Base-by-base conservation (phyloP, 2,113 vertebrate species). In the Neolamprologus sp. region DNA sequence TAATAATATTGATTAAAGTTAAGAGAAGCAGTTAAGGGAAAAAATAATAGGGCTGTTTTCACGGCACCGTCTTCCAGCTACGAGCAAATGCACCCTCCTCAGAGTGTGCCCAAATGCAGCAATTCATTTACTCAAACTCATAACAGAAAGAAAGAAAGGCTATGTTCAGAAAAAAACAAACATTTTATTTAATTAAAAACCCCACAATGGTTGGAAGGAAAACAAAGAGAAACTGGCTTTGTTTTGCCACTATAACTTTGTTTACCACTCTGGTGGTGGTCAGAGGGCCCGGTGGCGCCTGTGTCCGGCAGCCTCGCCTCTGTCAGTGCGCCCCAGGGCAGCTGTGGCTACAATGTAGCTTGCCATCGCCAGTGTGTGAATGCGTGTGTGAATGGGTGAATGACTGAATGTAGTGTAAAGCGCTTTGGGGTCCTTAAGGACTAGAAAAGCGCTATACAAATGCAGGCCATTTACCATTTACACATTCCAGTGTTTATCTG, bases 81-180 rank as follows among this genome's bases (percentile, higher is more conserved):
- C 0, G 16, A 63, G 28, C 28, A 63, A 63, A 63, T 65, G 6
- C 60, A 65, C 31, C 10, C 60, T n/a, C 4, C 60, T 65, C 31
- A 65, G 60, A 65, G 31, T 65, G 17, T 12, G 60, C 60, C 31
- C 31, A 65, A 65, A 65, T 37, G 10, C 10, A n/a, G 60, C 31
- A n/a, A 65, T 65, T 65, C 9, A 65, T 65, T 65, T 37, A 65
- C 31, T 37, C 17, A 65, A 35, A 65, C 31, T 7, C 60, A 7
- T n/a, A 35, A n/a, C 6, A 3, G 60, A 65, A 65, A 65, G 60
- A 65, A 65, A 65, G 58, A 63, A 63, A 63, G 60, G 60, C 17
- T 35, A 7, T 37, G 17, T 65, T 37, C 17, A 65, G 10, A 37
- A 65, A 19, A 33, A 12, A 1, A 0, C 0, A 0, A 3, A 4